Evolutionary conservation across 2,888 invertebrate species (phyloP), one percentile per base, ranked within the genome.

Genomic region (Eulithis testata): DNA sequence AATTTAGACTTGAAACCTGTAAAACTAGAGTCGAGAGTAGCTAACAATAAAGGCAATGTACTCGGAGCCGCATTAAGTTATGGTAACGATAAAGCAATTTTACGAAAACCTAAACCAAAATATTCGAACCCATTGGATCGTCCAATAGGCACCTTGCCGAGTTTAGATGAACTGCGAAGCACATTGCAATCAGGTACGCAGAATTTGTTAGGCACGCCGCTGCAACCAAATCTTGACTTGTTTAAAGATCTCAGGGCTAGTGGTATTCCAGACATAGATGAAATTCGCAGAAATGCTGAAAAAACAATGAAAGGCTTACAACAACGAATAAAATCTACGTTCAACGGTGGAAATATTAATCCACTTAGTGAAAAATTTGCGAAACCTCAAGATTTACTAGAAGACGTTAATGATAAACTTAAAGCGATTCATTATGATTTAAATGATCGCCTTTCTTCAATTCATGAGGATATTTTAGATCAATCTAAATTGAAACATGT

Each of bases 371-470:
- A 72, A 37, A 70, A 79, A 8, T 66, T 79, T n/a, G 71, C 74
- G 62, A 80, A 80, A 63, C 77, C 82, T 2, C 71, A 81, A n/a
- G 76, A 84, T 49, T 68, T 90, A 58, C 68, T 88, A 14, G 82
- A 86, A 64, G 86, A 91, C 49, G 69, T 89, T 1, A 85, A 78
- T 71, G 88, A 90, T 60, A 91, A 86, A 73, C 69, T 92, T 11
- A 80, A 83, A 76, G 83, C 82, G 21, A 73, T 91, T 49, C 88
- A 87, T 57, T 74, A 77, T 27, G 89, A 90, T 74, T 79, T 91
- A 4, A 86, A 83, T 69, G 89, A 89, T 64, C 82, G 87, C 37
- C 70, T 90, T 54, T 78, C 83, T 68, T 76, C 85, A 31, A 73
- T 88, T 66, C 85, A 80, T 43, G 84, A 83, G 50, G 78, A 77